Evolutionary conservation across 2,113 vertebrate genomes (phyloP).

Genomic region (Alligator mississippiensis): DNA sequence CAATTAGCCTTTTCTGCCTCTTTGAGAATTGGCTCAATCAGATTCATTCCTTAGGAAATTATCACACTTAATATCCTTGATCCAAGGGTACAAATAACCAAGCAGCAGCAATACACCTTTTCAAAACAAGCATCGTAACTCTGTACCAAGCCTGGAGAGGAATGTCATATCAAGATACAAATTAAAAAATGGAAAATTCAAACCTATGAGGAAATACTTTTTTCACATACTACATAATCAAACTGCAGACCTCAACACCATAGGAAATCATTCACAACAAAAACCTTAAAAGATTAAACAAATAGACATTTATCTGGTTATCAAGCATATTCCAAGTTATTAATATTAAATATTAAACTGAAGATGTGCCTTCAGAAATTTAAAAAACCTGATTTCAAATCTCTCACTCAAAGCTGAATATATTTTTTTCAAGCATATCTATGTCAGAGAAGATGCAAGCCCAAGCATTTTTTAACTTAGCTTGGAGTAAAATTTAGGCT

Average conservation of each 20-base stretch:
- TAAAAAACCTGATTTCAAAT: not conserved
- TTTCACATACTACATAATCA: not conserved
- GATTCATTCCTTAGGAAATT: constrained; percentile 46
- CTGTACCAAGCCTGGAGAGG: not conserved
- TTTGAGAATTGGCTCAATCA: constrained; percentile 24
- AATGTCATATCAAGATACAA: not conserved
- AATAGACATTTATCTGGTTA: not conserved
- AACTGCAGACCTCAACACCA: not conserved
- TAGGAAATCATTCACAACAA: not conserved
- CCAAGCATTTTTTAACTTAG: constrained; percentile 3
- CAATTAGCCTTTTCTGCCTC: not conserved
- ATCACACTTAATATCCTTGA: not conserved
- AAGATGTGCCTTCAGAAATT: not conserved
- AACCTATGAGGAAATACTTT: not conserved
- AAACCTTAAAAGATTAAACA: not conserved
- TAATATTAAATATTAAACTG: constrained; percentile 18
- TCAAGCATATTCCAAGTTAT: not conserved
- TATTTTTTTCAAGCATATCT: not conserved
- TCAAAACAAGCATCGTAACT: not conserved
- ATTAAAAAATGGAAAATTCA: constrained; percentile 22
- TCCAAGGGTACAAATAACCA: not conserved
- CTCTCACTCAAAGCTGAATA: not conserved
- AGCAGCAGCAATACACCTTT: not conserved
- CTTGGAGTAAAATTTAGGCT: not conserved
- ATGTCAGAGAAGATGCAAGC: not conserved